Evolutionary conservation across 2,797 vertebrate genomes (phyloP), one percentile per base, ranked within the genome.

Genomic region (Pseudochirops cupreus): DNA sequence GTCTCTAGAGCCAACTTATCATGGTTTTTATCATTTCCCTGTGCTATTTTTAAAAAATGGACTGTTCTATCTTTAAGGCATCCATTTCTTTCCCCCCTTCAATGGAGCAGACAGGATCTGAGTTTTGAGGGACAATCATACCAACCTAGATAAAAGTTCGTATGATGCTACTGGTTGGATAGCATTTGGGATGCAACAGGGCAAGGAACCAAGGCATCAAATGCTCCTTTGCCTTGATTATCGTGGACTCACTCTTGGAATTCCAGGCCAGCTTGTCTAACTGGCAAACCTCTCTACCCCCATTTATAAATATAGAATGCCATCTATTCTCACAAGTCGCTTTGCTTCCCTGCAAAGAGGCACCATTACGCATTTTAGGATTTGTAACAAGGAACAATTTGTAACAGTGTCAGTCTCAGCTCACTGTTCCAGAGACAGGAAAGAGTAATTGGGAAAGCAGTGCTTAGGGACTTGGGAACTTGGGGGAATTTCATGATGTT

Each of bases 11-110:
- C 91, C 54, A 29, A 87, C 91, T 93, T 96, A 59, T 16, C 94
- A 96, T 95, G 95, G 14, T 74, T 90, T n/a, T 92, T 91, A 97
- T 91, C 89, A 53, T 97, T 95, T 97, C 55, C 54, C 13, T 96
- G 55, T 93, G 14, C 89, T 96, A 18, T n/a, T 94, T 91, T 93
- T 96, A 93, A 92, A 96, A 54, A 95, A 93, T 94, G 33, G 24
- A 90, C 97, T 92, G 90, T 14, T 89, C 55, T 33, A 13, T 89
- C 94, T 97, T 92, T 92, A 95, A 91, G n/a, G 96, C 91, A 87
- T 62, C 82, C 0, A 0, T 57, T 29, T 89, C 29, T 92, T 95
- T 67, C 58, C 62, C 91, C 94, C 93, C 59, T 91, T 97, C 56
- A 90, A 16, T 91, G 2, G 1, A 39, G 28, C 57, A 95, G 67